Conservation (phyloP, 2,113 vertebrate genomes). For the Stictonetta naevosa region DNA sequence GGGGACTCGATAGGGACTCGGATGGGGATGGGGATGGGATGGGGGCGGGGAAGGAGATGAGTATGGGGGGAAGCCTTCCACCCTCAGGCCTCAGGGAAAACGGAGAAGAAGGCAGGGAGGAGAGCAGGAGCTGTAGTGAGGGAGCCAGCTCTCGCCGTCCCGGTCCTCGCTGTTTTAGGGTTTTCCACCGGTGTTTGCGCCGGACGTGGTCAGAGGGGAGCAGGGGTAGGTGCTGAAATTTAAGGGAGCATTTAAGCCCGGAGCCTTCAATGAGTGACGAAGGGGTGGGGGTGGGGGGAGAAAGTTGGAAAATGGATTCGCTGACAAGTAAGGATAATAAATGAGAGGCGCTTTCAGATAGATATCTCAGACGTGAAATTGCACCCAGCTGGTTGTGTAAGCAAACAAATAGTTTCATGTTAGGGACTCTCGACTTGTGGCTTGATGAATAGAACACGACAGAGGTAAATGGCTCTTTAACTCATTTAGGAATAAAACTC, state of each 20-base stretch:
- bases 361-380: slow-evolving; percentile 98
- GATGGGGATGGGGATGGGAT: too few relatives aligned
- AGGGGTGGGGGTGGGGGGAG: not conserved
- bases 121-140: not conserved
- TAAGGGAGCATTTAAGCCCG: slow-evolving; percentile 36
- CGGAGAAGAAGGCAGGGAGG: too few relatives aligned
- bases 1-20: too few relatives aligned
- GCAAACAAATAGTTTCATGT: slow-evolving; percentile 97
- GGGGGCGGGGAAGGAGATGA: too few relatives aligned
- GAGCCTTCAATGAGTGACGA: slow-evolving; percentile 66
- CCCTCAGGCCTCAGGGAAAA: not conserved
- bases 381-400: slow-evolving; percentile 96
- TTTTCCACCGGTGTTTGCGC: not conserved
- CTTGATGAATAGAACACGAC: slow-evolving; percentile 95
- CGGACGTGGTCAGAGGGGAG: not conserved
- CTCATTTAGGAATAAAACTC: slow-evolving; percentile 89
- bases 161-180: not conserved
- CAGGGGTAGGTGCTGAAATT: not conserved
- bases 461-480: slow-evolving; percentile 97
- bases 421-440: slow-evolving; percentile 90
- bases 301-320: slow-evolving; percentile 84
- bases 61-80: too few relatives aligned
- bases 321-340: slow-evolving; percentile 92
- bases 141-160: not conserved
- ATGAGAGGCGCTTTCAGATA: slow-evolving; percentile 95